Base-by-base conservation (phyloP, 2,797 vertebrate genomes). In the Lagodon rhomboides region DNA sequence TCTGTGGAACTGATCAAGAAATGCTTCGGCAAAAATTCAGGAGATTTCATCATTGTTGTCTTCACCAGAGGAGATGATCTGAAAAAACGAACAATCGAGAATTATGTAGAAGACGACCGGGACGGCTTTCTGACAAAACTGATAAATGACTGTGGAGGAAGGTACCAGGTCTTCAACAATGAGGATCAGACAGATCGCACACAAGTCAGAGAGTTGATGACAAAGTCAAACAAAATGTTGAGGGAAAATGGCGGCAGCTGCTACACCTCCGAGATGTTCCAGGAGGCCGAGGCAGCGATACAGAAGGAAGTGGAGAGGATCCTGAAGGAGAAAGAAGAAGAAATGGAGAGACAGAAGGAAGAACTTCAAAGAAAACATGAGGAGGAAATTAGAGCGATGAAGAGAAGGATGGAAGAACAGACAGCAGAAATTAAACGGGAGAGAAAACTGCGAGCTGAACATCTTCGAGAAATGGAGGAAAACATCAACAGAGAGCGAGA, bases 171-270 rank as follows among this genome's bases (percentile, higher is more conserved):
- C 3, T 81, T 80, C 2, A 75, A 90, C 11, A 89, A 91, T 55
- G 0, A 0, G 0, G 41, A 83, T 0, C 38, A 0, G 17, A 20
- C 0, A 0, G 66, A 89, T 2, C 18, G 0, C 0, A 17, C 2
- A 17, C 85, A 86, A 22, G 82, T 83, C 15, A 77, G 1, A 2
- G 78, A 89, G 15, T 49, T 91, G 50, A 22, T 84, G 0, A 1
- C 0, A 1, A 87, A 84, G 3, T 67, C 85, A 3, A 15, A 88
- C 0, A 0, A 0, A 11, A 75, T 88, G 81, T 50, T 90, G 49
- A 0, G 27, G 0, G 0, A 0, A 5, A 90, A 82, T 18, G 62
- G 68, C 12, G 73, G 44, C 10, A 51, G 13, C 20, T 87, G 46
- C 56, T 91, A 30, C 84, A 89, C 73, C 7, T 79, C 54, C 22